Evolutionary conservation across 2,888 invertebrate species (phyloP).

Genomic region (Atethmia centrago): DNA sequence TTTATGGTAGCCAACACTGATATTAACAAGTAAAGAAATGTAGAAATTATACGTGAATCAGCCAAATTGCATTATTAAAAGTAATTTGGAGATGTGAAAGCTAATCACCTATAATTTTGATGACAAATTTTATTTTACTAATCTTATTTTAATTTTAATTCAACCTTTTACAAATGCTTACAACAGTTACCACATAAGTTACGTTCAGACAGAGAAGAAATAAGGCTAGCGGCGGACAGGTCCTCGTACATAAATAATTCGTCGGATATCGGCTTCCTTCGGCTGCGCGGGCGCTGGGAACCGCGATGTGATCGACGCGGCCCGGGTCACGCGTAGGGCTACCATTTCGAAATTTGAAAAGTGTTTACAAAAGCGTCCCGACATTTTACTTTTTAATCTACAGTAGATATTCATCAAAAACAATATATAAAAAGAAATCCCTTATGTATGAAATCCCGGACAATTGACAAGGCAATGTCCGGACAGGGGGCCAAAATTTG

Average conservation of each 20-base stretch:
- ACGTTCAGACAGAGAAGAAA: constrained; percentile 66
- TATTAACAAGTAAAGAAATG: constrained; percentile 15
- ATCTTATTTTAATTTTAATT: neutral
- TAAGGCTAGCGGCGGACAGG: constrained; percentile 73
- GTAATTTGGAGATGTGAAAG: neutral
- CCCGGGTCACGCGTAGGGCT: constrained; percentile 53
- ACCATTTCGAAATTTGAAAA: neutral
- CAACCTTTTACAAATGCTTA: constrained; percentile 31
- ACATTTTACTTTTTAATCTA: no score
- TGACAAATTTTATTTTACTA: constrained; percentile 1
- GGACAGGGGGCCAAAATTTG: neutral
- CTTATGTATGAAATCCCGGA: no score
- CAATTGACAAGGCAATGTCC: neutral
- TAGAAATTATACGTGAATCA: constrained; percentile 5
- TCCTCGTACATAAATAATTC: constrained; percentile 71
- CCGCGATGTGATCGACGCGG: constrained; percentile 74
- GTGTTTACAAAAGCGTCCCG: neutral
- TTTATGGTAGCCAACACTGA: constrained; percentile 29
- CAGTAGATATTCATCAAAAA: no score
- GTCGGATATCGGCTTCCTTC: constrained; percentile 80
- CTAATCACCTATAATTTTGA: neutral
- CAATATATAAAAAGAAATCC: no score
- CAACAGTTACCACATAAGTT: constrained; percentile 57
- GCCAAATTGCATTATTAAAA: neutral
- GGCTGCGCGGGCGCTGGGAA: constrained; percentile 71